Evolutionary conservation across 2,113 vertebrate genomes (phyloP).

Genomic region (Pyxicephalus adspersus): DNA sequence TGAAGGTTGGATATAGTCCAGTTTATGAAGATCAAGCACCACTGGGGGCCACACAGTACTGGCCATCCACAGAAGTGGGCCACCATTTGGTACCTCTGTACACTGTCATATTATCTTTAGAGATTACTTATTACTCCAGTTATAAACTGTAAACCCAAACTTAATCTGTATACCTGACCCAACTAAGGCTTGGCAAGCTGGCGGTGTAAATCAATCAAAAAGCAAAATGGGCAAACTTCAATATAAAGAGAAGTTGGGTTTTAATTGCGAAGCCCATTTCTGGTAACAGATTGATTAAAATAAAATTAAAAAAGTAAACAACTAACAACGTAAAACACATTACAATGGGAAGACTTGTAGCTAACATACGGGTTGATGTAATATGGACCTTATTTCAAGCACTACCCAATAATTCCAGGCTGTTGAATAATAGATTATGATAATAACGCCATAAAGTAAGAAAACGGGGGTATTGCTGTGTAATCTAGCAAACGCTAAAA

Average conservation of each 20-base stretch:
- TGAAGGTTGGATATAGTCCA: no score
- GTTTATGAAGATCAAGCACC: no score
- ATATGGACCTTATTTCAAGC: conserved; percentile 63
- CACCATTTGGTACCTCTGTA: no score
- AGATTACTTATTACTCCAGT: no score
- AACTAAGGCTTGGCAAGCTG: no score
- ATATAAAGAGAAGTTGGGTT: neutral
- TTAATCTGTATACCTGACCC: no score
- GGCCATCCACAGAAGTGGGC: no score
- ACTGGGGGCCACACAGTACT: no score
- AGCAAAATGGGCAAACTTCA: no score
- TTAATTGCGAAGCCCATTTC: neutral
- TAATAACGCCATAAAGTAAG: conserved; percentile 62
- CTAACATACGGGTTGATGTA: conserved; percentile 60
- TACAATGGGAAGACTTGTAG: conserved; percentile 57
- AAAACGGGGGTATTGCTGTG: conserved; percentile 62
- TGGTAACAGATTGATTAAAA: neutral
- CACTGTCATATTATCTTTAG: no score
- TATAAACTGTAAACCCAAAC: no score
- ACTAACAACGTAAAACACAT: neutral
- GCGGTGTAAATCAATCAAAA: no score
- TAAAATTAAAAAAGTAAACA: neutral
- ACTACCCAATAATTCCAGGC: conserved; percentile 71
- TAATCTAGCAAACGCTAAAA: conserved; percentile 65
- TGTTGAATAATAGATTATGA: conserved; percentile 64